These are phyloP conservation scores for Oreocharis arfaki DNA, from an alignment of 2,113 vertebrate genomes.

Conservation along the genomic window DNA sequence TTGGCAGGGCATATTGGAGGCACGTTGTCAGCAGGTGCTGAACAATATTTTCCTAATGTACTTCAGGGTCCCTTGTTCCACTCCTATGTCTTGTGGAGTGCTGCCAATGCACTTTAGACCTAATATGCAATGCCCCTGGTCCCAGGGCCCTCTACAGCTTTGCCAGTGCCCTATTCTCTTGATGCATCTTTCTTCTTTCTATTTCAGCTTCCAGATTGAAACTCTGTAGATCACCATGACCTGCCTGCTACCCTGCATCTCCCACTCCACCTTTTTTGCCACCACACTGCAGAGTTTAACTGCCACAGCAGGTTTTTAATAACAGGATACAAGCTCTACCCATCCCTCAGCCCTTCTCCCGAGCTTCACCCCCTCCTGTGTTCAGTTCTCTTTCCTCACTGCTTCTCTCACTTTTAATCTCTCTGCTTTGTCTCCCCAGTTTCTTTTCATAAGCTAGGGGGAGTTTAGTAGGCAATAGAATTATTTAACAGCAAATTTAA, in stretches of 20 bases:
- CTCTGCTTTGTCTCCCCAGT: neutral
- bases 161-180: neutral
- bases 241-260: neutral
- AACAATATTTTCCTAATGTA: constrained; percentile 37
- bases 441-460: neutral
- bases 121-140: neutral
- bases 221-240: neutral
- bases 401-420: neutral
- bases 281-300: neutral
- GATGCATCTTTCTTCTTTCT: neutral
- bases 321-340: neutral
- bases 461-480: neutral
- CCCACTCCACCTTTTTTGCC: neutral
- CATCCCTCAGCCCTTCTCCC: neutral
- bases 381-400: neutral
- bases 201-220: neutral
- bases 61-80: neutral
- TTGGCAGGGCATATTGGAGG: neutral
- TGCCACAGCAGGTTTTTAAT: constrained; percentile 10
- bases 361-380: neutral
- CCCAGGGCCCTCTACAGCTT: neutral
- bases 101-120: constrained; percentile 9
- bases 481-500: neutral
- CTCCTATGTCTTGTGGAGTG: neutral
- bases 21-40: neutral